phyloP scores from a whole-genome alignment of 2,888 invertebrate genomes.

The Seladonia tumulorum region DNA sequence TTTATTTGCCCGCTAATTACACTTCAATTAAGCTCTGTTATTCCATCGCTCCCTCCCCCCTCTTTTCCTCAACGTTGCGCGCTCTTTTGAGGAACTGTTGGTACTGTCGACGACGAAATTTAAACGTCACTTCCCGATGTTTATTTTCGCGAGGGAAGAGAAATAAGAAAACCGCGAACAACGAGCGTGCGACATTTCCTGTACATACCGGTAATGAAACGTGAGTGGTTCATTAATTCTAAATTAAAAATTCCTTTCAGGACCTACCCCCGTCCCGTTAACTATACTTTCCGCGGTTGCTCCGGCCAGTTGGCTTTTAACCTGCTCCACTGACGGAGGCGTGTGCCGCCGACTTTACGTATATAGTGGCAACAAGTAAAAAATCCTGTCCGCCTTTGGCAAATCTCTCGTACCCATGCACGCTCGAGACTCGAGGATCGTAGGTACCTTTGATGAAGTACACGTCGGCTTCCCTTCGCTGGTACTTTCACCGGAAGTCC shows the following conservation, averaged over 20 bases:
- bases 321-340: background rate
- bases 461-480: background rate
- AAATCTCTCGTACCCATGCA: background rate
- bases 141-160: background rate
- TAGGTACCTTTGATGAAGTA: background rate
- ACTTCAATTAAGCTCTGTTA: constrained; percentile 3
- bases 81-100: background rate
- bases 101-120: background rate
- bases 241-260: constrained; percentile 41
- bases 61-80: background rate
- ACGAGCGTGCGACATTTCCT: background rate
- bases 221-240: constrained; percentile 37
- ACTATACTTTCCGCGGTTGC: constrained; percentile 32
- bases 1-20: constrained; percentile 4
- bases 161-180: background rate
- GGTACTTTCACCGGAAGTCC: background rate
- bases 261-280: constrained; percentile 6
- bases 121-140: background rate
- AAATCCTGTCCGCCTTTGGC: background rate
- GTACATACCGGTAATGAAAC: constrained; percentile 17
- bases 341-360: background rate
- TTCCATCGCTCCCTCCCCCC: too few species aligned
- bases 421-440: background rate
- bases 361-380: background rate
- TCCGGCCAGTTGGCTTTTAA: constrained; percentile 28